Evolutionary conservation across 2,797 vertebrate genomes (phyloP).

Genomic region (Siniperca scherzeri): DNA sequence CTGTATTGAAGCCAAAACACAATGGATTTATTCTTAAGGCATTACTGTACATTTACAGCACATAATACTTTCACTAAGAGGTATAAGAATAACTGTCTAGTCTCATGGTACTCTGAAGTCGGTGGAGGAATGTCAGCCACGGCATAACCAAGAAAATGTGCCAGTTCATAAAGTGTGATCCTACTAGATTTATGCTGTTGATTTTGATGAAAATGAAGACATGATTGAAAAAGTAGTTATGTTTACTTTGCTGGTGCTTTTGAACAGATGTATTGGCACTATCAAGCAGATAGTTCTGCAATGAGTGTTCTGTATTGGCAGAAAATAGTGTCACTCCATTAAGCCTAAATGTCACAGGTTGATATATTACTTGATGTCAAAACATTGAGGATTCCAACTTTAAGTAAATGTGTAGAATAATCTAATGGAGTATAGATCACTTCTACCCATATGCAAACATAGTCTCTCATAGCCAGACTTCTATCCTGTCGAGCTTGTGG

Average conservation of each 20-base stretch:
- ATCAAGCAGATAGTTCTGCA: not conserved
- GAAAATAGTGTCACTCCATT: not conserved
- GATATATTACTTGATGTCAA: not conserved
- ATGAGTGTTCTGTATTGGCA: no score
- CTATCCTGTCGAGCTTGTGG: not conserved
- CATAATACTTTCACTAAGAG: constrained; percentile 25
- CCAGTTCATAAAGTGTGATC: not conserved
- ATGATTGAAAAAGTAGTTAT: not conserved
- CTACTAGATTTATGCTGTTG: not conserved
- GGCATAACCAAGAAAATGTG: no score
- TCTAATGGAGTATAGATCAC: not conserved
- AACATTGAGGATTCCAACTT: not conserved
- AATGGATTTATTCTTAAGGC: constrained; percentile 51
- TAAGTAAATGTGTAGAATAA: not conserved
- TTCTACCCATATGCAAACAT: not conserved
- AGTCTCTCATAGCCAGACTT: not conserved
- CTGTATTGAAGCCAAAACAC: constrained; percentile 33
- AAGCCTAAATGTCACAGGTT: not conserved
- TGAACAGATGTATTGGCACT: not conserved
- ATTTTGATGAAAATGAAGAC: not conserved
- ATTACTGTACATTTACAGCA: constrained; percentile 12
- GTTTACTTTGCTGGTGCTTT: not conserved
- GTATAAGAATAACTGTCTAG: not conserved
- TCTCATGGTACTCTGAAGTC: not conserved
- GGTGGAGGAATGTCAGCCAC: not conserved